Base-by-base conservation (phyloP, 2,113 vertebrate species). In the Rhizomys pruinosus region DNA sequence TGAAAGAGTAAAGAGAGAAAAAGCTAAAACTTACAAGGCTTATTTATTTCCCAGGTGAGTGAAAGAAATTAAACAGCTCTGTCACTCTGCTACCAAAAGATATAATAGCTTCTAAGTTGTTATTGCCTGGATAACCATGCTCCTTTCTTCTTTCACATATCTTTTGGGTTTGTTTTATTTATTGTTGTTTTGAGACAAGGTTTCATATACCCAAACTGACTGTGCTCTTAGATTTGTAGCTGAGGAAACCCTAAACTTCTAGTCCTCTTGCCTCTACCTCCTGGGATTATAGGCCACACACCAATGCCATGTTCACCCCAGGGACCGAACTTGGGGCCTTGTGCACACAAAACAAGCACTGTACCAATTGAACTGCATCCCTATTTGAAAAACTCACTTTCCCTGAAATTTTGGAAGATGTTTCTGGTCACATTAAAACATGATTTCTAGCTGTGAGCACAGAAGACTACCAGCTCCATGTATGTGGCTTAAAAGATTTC, bases 11-110 rank as follows among this genome's bases (percentile, higher is more conserved):
- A 92, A 90, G 32, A 95, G 42, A 69, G 86, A 93, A 96, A 91
- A 23, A 81, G 80, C 69, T 89, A 74, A 92, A 96, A 95, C 78
- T 95, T 42, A 96, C 82, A 80, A 89, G 84, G 6, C 0, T 89
- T 12, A 22, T 96, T 95, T 96, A 96, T 97, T 97, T 97, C 93
- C 95, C 94, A 92, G 37, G 92, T 78, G 94, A 93, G 37, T 4
- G 52, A 78, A 96, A 93, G 77, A 73, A 93, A 95, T 97, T 91
- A 96, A 76, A 55, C 52, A 87, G 34, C 15, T 77, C 32, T 12
- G 77, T 87, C 63, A 42, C 72, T 92, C 61, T 52, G 12, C 7
- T 34, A 42, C 80, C 71, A 81, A 57, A 74, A 63, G 68, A 77
- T 76, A 52, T 69, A 91, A 77, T 22, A 87, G 55, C 34, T 34